Percentiles rank a stretch among this genome's conserved stretches.
These are phyloP conservation scores for Heteromyza rotundicornis DNA, from an alignment of 2,888 invertebrate species.

Conservation along the genomic window DNA sequence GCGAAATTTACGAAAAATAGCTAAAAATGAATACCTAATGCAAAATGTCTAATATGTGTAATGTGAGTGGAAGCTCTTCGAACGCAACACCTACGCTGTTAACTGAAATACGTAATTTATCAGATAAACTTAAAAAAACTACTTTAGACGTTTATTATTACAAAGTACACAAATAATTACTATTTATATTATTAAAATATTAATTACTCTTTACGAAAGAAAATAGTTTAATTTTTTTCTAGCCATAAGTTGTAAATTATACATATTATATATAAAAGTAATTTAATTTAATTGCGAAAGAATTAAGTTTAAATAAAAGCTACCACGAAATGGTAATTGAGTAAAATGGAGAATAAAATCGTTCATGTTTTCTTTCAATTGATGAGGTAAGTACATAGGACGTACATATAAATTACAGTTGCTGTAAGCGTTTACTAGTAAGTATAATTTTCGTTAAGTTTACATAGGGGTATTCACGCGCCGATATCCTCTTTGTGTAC, in stretches of 20 bases:
- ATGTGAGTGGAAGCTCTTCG: background rate
- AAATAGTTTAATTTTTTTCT: slow-evolving; percentile 42
- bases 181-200: slow-evolving; percentile 41
- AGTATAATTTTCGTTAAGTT: too few species aligned
- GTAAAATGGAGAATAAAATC: slow-evolving; percentile 35
- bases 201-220: slow-evolving; percentile 18
- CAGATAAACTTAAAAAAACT: background rate
- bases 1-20: too few species aligned
- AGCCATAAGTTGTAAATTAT: slow-evolving; percentile 61
- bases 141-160: slow-evolving; percentile 24
- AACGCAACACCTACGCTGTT: background rate
- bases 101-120: slow-evolving; percentile 7
- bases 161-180: background rate
- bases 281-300: slow-evolving; percentile 23
- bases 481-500: too few species aligned
- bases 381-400: too few species aligned
- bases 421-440: too few species aligned
- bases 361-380: background rate
- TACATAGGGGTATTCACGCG: too few species aligned
- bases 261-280: slow-evolving; percentile 48
- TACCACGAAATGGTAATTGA: slow-evolving; percentile 39
- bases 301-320: slow-evolving; percentile 21
- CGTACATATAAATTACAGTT: too few species aligned
- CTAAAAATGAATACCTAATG: background rate
- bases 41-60: background rate